phyloP scores from a whole-genome alignment of 1,140 invertebrate genomes.

The Bombus affinis region DNA sequence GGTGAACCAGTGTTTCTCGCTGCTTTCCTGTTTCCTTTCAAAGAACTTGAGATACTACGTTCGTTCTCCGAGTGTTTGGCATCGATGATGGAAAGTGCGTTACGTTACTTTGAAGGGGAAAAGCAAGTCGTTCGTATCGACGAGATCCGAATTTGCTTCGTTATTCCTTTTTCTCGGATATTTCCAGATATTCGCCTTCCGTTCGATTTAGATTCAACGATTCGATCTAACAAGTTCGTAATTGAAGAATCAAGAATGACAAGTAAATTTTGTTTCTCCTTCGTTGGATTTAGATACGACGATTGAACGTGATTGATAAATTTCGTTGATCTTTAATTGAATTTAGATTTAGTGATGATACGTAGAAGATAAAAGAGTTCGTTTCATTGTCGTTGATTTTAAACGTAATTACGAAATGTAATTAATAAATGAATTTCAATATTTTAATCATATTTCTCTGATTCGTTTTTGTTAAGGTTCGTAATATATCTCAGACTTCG shows the following conservation, averaged over 20 bases:
- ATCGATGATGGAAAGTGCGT: neutral
- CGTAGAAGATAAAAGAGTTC: neutral
- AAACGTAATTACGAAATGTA: neutral
- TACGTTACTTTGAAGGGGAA: neutral
- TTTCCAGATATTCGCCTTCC: too few relatives aligned
- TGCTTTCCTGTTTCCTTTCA: neutral
- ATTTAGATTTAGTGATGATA: neutral
- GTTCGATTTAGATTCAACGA: fast-evolving
- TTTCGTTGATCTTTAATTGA: neutral
- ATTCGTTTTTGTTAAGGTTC: neutral
- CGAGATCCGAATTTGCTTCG: neutral
- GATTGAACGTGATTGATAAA: neutral
- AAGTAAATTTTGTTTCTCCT: neutral
- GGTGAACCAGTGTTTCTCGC: neutral
- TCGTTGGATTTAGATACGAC: neutral
- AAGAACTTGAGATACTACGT: neutral
- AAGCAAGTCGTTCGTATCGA: neutral
- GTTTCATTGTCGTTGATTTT: neutral
- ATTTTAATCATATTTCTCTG: too few relatives aligned
- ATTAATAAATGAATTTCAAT: neutral
- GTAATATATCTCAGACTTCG: neutral
- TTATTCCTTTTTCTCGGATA: neutral
- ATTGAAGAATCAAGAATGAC: neutral
- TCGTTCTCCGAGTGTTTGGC: neutral
- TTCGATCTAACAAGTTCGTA: neutral